A percentile compares a stretch with the other conserved stretches of the same genome.
phyloP scores from a whole-genome alignment of 2,888 invertebrate species.

The Chromoteleia sp. region DNA sequence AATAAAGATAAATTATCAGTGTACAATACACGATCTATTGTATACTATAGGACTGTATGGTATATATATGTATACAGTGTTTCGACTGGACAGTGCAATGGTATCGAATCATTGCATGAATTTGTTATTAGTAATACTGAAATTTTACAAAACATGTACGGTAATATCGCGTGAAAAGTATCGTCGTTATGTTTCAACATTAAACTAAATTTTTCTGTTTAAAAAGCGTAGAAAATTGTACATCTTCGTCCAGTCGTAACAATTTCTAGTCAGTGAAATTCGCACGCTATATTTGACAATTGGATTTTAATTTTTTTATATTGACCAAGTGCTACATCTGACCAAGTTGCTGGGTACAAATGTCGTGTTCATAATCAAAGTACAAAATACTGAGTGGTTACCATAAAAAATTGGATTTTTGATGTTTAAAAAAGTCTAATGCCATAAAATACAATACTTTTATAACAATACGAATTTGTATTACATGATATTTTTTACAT shows the following conservation, averaged over 20 bases:
- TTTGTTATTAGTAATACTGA: background rate
- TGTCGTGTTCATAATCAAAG: conserved; percentile 13
- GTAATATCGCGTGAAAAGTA: too few species aligned
- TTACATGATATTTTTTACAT: too few species aligned
- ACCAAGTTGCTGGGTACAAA: conserved; percentile 12
- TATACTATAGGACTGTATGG: too few species aligned
- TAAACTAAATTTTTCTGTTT: too few species aligned
- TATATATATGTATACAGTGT: too few species aligned
- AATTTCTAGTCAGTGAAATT: conserved; percentile 2
- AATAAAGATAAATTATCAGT: too few species aligned
- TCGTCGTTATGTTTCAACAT: too few species aligned
- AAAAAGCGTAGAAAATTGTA: conserved; percentile 15
- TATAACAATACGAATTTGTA: background rate
- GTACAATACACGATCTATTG: too few species aligned
- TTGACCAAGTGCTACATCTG: conserved; percentile 12
- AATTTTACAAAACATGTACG: background rate
- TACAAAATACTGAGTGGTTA: conserved; percentile 8
- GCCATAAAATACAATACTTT: background rate
- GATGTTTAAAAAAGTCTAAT: background rate
- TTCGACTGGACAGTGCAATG: too few species aligned
- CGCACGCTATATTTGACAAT: background rate
- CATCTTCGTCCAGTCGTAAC: conserved; percentile 1
- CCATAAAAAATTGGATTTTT: conserved; percentile 7
- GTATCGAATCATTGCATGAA: too few species aligned
- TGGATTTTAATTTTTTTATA: conserved; percentile 4